These are phyloP conservation scores for Hozukius guyotensis DNA, from an alignment of 2,797 vertebrate species.

Conservation along the genomic window DNA sequence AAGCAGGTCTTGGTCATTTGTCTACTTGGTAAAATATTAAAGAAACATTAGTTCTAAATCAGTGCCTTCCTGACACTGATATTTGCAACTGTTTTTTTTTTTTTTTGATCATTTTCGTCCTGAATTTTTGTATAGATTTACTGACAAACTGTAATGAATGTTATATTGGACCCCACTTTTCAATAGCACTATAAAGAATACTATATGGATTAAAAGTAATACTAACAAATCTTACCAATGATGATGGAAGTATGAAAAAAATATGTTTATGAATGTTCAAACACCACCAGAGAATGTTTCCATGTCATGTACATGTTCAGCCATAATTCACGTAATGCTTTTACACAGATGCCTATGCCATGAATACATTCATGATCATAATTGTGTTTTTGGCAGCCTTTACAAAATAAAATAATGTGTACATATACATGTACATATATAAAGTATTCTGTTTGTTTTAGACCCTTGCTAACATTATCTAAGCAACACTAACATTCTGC, in stretches of 20 bases:
- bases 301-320: conserved; percentile 25
- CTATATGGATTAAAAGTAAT: conserved; percentile 1
- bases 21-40: conserved; percentile 21
- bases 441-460: conserved; percentile 32
- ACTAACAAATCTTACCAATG: conserved; percentile 16
- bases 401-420: conserved; percentile 35
- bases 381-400: conserved; percentile 45
- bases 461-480: conserved; percentile 22
- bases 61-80: conserved; percentile 3
- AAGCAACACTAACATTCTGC: conserved; percentile 45
- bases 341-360: conserved; percentile 52
- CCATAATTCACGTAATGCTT: conserved; percentile 35
- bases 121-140: conserved; percentile 20
- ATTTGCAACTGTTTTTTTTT: neutral
- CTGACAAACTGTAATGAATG: conserved; percentile 34
- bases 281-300: conserved; percentile 49
- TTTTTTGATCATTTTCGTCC: conserved; percentile 7
- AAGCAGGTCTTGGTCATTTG: conserved; percentile 23
- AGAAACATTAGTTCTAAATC: conserved; percentile 14
- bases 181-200: conserved; percentile 18
- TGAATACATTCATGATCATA: conserved; percentile 35
- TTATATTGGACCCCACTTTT: conserved; percentile 15
- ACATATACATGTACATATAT: conserved; percentile 22
- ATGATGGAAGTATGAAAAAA: conserved; percentile 15
- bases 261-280: conserved; percentile 55